These are phyloP conservation scores for Caenorhabditis sp. DNA, from an alignment of 2,888 invertebrate species.

Conservation along the genomic window DNA sequence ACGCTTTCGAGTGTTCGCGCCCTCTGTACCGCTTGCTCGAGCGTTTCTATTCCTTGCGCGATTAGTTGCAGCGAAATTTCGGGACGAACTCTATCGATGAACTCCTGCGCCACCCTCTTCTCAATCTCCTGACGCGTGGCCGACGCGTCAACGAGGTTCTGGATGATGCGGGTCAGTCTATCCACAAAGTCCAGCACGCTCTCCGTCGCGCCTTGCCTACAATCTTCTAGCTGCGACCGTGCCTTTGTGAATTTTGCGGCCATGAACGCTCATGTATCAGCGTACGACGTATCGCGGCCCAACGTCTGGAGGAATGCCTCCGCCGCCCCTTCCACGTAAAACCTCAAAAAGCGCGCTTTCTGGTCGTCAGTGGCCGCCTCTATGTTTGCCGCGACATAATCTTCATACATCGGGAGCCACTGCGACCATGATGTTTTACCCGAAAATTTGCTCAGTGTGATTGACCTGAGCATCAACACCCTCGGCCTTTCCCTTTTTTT, in stretches of 20 bases:
- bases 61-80: neutral
- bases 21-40: neutral
- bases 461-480: neutral
- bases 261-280: neutral
- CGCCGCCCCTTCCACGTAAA: neutral
- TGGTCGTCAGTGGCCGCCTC: neutral
- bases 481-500: neutral
- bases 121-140: neutral
- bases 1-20: neutral
- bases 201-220: neutral
- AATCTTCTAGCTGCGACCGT: neutral
- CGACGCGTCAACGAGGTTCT: neutral
- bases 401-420: neutral
- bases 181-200: neutral
- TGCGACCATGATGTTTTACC: neutral
- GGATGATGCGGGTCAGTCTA: neutral
- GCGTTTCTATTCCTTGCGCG: neutral
- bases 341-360: neutral
- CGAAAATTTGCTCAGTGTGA: neutral
- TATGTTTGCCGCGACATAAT: neutral
- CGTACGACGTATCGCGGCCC: neutral
- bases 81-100: neutral
- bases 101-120: neutral
- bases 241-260: neutral
- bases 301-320: neutral